Evolutionary conservation across 2,797 vertebrate species (phyloP).

Genomic region (Limosa lapponica): DNA sequence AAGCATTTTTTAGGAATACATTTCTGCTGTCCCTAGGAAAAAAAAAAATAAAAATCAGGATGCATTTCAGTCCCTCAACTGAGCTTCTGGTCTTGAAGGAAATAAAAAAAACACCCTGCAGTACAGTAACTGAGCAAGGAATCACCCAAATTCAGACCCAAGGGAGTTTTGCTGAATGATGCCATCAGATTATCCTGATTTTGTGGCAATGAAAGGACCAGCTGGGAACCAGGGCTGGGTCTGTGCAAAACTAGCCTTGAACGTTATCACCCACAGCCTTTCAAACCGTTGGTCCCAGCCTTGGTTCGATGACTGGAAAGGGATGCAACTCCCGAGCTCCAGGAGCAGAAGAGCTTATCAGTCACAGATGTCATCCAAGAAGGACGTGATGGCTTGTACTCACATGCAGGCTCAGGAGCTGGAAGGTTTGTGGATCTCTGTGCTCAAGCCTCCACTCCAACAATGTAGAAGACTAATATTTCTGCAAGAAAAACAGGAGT

Average conservation of each 20-base stretch:
- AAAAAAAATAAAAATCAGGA: too few species aligned
- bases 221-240: neutral
- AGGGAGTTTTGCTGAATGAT: neutral
- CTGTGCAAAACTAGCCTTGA: neutral
- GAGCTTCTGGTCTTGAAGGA: neutral
- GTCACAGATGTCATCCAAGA: neutral
- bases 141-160: neutral
- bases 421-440: neutral
- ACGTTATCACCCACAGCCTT: neutral
- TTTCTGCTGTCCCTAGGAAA: neutral
- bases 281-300: neutral
- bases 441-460: rapidly evolving
- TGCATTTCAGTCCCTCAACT: neutral
- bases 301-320: neutral
- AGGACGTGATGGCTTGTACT: neutral
- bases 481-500: neutral
- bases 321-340: neutral
- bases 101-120: neutral
- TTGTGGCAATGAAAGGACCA: neutral
- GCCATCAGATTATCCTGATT: neutral
- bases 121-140: neutral
- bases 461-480: neutral
- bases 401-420: rapidly evolving
- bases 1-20: neutral
- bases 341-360: neutral